Base-by-base conservation (phyloP, 2,888 invertebrate genomes). In the Disparrhopalites patrizii region DNA sequence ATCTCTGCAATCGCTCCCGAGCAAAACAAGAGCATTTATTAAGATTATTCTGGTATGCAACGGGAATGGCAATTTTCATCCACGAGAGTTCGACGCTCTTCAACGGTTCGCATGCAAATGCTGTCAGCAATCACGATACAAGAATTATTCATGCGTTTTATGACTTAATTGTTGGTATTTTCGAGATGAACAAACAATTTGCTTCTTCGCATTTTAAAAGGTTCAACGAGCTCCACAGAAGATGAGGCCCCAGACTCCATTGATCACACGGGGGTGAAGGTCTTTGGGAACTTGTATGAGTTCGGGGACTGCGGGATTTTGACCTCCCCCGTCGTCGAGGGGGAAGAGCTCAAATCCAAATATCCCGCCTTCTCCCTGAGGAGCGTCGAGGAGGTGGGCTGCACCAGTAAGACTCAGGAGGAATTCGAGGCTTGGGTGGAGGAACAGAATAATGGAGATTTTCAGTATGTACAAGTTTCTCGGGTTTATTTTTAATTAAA, bases 401-500 rank as follows among this genome's bases (percentile, higher is more conserved):
- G 55, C 3, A 73, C 74, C 2, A 18, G n/a, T 10, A 68, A 57
- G 20, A 61, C 68, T 25, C 65, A 69, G 18, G 71, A 71, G 47
- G 72, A 68, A 50, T 74, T 74, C 63, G 71, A 74, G 47, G 65
- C 60, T 10, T 74, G 74, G 74, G 62, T 74, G 2, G 68, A 47
- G 2, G 69, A 70, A 23, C 65, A 67, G 60, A 66, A 68, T 36
- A 61, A 63, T n/a, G 62, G 60, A 20, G 66, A 68, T 43, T 71
- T 69, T 52, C 56, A 66, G 71, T 70, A 62, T 54, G 51, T 15
- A 20, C 56, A n/a, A 15, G 4, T 31, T n/a, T n/a, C n/a, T n/a
- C n/a, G n/a, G n/a, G n/a, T n/a, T n/a, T n/a, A n/a, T n/a, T n/a
- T n/a, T n/a, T n/a, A n/a, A n/a, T n/a, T n/a, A n/a, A n/a, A n/a